A percentile compares a stretch with the other conserved stretches of the same genome.
Conservation (phyloP, 2,113 vertebrate species). For the Bombycilla garrulus region DNA sequence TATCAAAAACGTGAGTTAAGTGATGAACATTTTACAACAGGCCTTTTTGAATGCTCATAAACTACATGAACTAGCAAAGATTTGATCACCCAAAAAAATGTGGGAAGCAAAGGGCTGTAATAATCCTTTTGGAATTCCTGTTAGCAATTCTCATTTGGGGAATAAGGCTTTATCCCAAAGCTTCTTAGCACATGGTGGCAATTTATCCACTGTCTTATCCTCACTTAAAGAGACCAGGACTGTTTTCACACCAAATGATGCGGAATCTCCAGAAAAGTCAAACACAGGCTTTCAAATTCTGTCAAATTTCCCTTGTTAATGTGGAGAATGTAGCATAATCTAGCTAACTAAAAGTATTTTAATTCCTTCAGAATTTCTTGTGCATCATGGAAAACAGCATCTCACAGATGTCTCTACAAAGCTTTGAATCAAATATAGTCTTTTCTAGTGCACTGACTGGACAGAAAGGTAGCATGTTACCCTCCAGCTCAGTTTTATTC, state of each 20-base stretch:
- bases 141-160: neutral
- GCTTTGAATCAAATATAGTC: neutral
- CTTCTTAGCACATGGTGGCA: neutral
- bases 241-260: neutral
- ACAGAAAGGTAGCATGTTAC: neutral
- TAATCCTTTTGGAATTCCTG: neutral
- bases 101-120: neutral
- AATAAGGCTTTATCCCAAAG: neutral
- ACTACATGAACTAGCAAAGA: neutral
- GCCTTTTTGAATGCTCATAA: neutral
- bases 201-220: neutral
- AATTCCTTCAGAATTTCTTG: neutral
- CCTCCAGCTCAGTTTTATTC: slow-evolving; percentile 2
- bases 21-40: neutral
- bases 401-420: neutral
- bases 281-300: neutral
- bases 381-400: neutral
- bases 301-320: neutral
- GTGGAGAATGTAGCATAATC: neutral
- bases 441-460: neutral
- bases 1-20: neutral
- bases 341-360: neutral
- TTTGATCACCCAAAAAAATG: neutral
- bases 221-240: neutral
- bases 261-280: neutral